Percentiles rank a stretch among this genome's conserved stretches.
phyloP scores from a whole-genome alignment of 2,113 vertebrate genomes.

The Kryptolebias marmoratus region DNA sequence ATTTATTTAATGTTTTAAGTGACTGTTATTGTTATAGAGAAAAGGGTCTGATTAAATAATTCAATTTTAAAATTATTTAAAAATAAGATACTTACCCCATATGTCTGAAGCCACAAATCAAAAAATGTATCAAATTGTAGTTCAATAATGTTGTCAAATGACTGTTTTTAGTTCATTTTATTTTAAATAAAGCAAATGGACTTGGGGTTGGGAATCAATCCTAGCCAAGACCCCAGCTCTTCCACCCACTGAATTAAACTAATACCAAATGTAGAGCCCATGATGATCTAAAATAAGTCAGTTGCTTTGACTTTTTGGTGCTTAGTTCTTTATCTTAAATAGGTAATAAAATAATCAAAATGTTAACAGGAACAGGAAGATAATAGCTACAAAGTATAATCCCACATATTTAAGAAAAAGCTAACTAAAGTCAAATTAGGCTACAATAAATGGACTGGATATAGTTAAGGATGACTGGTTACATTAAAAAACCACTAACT shows the following conservation, averaged over 20 bases:
- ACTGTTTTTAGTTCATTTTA: neutral
- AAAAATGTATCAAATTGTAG: constrained; percentile 39
- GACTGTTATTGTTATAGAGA: neutral
- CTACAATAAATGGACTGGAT: neutral
- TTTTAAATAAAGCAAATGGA: neutral
- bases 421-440: constrained; percentile 1
- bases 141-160: neutral
- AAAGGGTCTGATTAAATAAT: constrained; percentile 11
- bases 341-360: constrained; percentile 1
- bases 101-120: constrained; percentile 34
- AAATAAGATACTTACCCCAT: constrained; percentile 63
- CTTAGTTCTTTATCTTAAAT: neutral
- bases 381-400: constrained; percentile 3
- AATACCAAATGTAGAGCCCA: constrained; percentile 15
- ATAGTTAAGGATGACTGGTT: neutral
- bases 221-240: constrained; percentile 3
- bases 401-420: neutral
- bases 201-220: neutral
- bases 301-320: constrained; percentile 29
- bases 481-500: neutral
- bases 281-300: constrained; percentile 10
- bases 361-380: constrained; percentile 17
- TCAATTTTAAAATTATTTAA: constrained; percentile 24
- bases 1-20: neutral
- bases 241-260: neutral